Percentiles rank a stretch among this genome's conserved stretches.
phyloP scores from a whole-genome alignment of 2,888 invertebrate genomes.

The Tyria jacobaeae region DNA sequence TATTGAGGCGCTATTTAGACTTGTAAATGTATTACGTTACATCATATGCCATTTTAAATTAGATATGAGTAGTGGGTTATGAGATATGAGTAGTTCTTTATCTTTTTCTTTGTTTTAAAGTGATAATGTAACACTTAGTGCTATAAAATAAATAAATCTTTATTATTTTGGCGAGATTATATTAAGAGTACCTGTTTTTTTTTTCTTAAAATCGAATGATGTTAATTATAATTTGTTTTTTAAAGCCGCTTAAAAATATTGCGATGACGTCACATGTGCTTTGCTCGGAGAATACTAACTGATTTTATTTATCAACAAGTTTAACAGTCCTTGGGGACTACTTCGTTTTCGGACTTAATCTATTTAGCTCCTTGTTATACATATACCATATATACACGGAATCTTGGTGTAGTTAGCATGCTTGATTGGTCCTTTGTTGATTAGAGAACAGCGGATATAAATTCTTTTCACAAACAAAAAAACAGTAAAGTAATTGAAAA shows the following conservation, averaged over 20 bases:
- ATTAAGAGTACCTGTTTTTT: neutral
- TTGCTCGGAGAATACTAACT: too few relatives aligned
- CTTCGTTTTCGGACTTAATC: too few relatives aligned
- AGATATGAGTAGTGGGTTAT: neutral
- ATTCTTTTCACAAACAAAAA: too few relatives aligned
- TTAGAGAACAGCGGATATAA: too few relatives aligned
- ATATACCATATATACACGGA: too few relatives aligned
- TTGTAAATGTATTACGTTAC: slow-evolving; percentile 23
- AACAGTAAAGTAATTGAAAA: too few relatives aligned
- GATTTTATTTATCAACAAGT: neutral
- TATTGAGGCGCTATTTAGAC: slow-evolving; percentile 28
- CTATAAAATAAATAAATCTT: neutral
- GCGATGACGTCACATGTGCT: neutral
- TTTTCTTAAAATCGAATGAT: neutral
- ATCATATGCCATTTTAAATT: neutral
- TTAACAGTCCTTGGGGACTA: neutral
- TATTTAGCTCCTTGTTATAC: too few relatives aligned
- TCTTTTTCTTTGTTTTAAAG: neutral
- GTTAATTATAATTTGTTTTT: too few relatives aligned
- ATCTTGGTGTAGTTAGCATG: too few relatives aligned
- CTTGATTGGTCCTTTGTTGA: too few relatives aligned
- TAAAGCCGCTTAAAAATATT: neutral
- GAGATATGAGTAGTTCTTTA: neutral
- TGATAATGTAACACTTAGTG: neutral
- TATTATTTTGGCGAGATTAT: neutral